Conservation (phyloP, 2,888 invertebrate genomes). For the Halictus quadricinctus region DNA sequence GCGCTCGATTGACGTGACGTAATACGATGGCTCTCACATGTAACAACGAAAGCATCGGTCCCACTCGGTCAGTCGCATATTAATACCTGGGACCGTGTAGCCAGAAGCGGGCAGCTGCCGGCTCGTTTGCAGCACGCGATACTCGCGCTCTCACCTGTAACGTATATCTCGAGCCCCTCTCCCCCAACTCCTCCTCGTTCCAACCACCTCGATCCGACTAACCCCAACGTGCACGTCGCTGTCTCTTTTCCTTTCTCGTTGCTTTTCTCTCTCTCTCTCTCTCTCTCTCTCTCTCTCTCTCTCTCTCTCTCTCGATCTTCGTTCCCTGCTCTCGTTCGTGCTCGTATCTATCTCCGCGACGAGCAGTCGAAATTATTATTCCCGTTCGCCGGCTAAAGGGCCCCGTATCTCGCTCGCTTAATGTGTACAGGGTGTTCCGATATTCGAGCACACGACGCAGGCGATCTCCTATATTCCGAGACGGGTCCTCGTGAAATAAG, state of each 20-base stretch:
- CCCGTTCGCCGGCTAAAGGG: constrained; percentile 63
- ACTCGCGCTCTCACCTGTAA: constrained; percentile 81
- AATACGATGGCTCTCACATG: constrained; percentile 63
- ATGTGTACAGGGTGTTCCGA: constrained; percentile 67
- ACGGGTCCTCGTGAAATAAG: constrained; percentile 56
- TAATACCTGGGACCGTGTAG: constrained; percentile 76
- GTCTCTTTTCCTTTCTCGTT: constrained; percentile 10
- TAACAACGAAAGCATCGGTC: constrained; percentile 74
- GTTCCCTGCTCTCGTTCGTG: constrained; percentile 36
- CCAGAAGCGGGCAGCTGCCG: constrained; percentile 79
- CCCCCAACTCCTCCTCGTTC: constrained; percentile 21
- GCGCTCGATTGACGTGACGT: constrained; percentile 62
- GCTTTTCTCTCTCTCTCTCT: background rate
- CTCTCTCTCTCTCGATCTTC: background rate
- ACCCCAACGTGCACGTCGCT: constrained; percentile 6
- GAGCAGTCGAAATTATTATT: constrained; percentile 70
- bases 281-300: constrained; percentile 20
- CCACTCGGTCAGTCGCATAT: constrained; percentile 79
- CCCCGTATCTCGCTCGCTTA: constrained; percentile 63
- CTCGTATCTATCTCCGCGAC: constrained; percentile 65
- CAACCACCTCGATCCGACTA: background rate
- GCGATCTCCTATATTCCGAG: constrained; percentile 51
- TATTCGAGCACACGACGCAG: constrained; percentile 56
- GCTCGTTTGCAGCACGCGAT: constrained; percentile 81
- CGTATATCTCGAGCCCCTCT: constrained; percentile 73